Evolutionary conservation across 2,888 invertebrate species (phyloP), one percentile per base, ranked within the genome.

Genomic region (Leptinotarsa peninsularis): DNA sequence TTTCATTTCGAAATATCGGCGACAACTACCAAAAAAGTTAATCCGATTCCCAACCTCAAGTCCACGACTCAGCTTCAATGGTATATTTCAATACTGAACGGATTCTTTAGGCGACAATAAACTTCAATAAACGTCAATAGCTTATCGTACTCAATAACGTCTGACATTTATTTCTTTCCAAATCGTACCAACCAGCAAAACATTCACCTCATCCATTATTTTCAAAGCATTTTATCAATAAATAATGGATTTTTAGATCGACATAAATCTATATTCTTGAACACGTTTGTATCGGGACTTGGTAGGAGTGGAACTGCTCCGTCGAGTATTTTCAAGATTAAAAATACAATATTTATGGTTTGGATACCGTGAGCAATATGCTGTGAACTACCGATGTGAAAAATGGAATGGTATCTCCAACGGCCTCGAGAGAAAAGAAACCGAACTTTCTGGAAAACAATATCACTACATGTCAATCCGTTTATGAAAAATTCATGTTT

Each of bases 331-430:
- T 60, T 71, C 71, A 49, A 71, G 71, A 71, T 71, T 71, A 71
- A 71, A 71, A 71, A 71, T 71, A 71, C 71, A 71, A 71, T 71
- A 71, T 71, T 71, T 71, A 71, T 71, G 60, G 58, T 60, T 56
- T 4, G 50, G 71, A 71, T 71, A 71, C 17, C 63, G 63, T 63
- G 27, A 43, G 63, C 43, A 63, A 63, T 63, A 63, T 63, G 63
- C 63, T 63, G 63, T 63, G 63, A 63, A 63, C 63, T 63, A 63
- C n/a, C 49, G 27, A 18, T 60, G 58, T 71, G 63, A 71, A 71
- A 71, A 71, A 71, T 71, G 71, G 60, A 71, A 71, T 50, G 60
- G 21, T 63, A 43, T 63, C 63, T 43, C 63, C 63, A 10, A 33
- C 43, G 27, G 63, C 63, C 63, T 63, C 43, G 17, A 18, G 63